Conservation (phyloP, 2,888 invertebrate species). For the Teleiodes luculella region DNA sequence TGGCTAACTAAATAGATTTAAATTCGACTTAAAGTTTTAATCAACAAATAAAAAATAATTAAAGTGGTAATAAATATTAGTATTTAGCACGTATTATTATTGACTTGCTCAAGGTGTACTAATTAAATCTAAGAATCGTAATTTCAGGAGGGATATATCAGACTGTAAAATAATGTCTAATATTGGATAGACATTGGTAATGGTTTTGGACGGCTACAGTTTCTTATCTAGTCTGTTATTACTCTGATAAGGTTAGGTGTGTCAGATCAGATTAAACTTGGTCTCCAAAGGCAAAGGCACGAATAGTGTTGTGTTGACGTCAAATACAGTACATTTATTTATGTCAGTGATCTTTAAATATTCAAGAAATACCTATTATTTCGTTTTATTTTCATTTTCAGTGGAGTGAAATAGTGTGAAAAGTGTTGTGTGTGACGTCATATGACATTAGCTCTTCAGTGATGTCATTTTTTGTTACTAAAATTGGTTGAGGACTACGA, state of each 20-base stretch:
- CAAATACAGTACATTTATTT: too few relatives aligned
- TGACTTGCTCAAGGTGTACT: too few relatives aligned
- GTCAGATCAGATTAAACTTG: background rate
- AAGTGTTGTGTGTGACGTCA: background rate
- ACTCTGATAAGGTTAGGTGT: conserved; percentile 26
- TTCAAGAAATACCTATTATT: background rate
- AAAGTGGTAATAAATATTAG: too few relatives aligned
- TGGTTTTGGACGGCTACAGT: background rate
- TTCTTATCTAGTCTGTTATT: conserved; percentile 9
- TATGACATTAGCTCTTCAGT: background rate
- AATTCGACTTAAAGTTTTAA: too few relatives aligned
- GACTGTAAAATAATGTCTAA: background rate
- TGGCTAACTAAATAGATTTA: too few relatives aligned
- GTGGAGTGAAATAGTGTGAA: background rate
- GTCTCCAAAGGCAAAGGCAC: background rate
- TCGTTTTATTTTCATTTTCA: background rate
- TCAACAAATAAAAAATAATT: too few relatives aligned
- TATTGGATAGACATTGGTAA: background rate
- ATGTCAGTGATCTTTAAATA: too few relatives aligned
- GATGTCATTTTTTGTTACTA: background rate
- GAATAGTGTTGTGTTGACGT: background rate
- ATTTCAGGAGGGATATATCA: too few relatives aligned
- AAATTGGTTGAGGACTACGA: background rate
- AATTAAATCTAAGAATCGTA: too few relatives aligned
- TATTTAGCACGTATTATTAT: too few relatives aligned